Conservation (phyloP, 2,888 invertebrate genomes). For the Himalopsyche japonica region DNA sequence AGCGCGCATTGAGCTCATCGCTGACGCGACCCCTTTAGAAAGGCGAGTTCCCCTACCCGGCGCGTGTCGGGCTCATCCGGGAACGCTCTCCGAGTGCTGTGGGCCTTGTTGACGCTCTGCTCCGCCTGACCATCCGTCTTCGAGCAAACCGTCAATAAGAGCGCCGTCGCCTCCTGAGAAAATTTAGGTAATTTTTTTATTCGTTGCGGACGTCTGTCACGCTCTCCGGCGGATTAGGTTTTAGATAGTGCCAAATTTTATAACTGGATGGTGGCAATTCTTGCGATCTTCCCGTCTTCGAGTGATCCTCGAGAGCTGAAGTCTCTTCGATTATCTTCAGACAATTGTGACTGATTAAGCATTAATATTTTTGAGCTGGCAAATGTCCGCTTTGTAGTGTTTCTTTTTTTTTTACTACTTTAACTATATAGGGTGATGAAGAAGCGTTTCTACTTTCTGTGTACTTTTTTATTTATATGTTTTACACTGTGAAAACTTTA, state of each 20-base stretch:
- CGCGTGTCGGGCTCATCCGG: neutral
- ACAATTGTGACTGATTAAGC: constrained; percentile 37
- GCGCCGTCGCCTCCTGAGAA: neutral
- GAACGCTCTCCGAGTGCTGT: constrained; percentile 52
- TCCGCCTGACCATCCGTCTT: neutral
- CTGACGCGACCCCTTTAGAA: constrained; percentile 26
- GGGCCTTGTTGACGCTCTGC: constrained; percentile 58
- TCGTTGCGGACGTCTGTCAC: neutral
- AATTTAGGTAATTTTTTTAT: neutral
- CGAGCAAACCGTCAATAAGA: neutral
- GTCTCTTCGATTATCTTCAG: constrained; percentile 22
- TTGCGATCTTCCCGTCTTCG: constrained; percentile 15
- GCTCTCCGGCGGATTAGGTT: constrained; percentile 8
- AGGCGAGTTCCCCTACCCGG: neutral
- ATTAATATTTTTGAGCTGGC: constrained; percentile 24
- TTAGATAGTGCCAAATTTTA: constrained; percentile 38
- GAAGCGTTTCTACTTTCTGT: neutral
- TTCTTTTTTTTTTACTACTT: neutral
- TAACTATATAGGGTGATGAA: constrained; percentile 9
- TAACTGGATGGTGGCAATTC: constrained; percentile 24
- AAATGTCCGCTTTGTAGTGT: neutral
- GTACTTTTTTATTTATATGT: neutral
- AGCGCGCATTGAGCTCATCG: constrained; percentile 34
- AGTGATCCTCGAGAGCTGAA: constrained; percentile 9
- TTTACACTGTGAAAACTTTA: neutral